Percentiles rank a stretch among this genome's conserved stretches.
Conservation (phyloP, 2,113 vertebrate genomes). For the Coptodon bakossiorum region DNA sequence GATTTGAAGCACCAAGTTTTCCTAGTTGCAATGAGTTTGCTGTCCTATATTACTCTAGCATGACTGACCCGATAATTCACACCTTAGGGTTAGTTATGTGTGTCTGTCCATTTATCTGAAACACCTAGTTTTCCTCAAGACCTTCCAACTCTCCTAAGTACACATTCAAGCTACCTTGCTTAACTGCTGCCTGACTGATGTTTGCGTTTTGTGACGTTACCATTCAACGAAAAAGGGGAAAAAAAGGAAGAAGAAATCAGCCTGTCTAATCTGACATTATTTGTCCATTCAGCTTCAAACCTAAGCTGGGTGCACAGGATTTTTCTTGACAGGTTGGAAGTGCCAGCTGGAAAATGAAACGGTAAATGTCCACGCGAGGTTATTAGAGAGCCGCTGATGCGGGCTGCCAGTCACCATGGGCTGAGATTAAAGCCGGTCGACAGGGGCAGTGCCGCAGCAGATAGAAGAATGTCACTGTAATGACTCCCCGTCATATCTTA, state of each 20-base stretch:
- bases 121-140: not conserved
- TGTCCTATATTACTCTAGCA: not conserved
- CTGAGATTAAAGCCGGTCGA: conserved; percentile 49
- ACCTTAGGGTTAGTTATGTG: not conserved
- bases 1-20: not conserved
- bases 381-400: conserved; percentile 36
- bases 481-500: conserved; percentile 51
- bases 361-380: conserved; percentile 39
- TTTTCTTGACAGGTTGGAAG: conserved; percentile 31
- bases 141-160: not conserved
- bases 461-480: conserved; percentile 59
- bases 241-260: not conserved
- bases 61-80: not conserved
- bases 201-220: not conserved
- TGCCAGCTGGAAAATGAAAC: conserved; percentile 40
- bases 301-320: conserved; percentile 31
- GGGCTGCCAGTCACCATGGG: conserved; percentile 43
- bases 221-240: not conserved
- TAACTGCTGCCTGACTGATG: not conserved
- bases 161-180: not conserved
- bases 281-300: conserved; percentile 14
- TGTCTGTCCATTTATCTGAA: not conserved
- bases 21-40: not conserved
- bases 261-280: conserved; percentile 37
- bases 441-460: conserved; percentile 17